Evolutionary conservation across 2,797 vertebrate species (phyloP), one percentile per base, ranked within the genome.

Genomic region (Pterois miles): DNA sequence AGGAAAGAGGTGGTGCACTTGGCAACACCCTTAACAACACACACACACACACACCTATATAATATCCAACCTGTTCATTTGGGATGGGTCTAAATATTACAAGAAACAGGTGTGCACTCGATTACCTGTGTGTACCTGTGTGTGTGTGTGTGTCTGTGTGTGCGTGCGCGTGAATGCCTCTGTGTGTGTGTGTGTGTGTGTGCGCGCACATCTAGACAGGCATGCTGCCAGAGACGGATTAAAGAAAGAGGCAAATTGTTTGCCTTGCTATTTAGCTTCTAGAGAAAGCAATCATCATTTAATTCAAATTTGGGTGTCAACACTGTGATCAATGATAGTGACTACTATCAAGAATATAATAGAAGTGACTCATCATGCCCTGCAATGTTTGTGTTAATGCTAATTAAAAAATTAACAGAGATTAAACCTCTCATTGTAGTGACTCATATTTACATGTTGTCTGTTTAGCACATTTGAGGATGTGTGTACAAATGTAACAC

Each of bases 1-100:
- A 90, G 43, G 57, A 73, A 71, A 77, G 43, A 83, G 84, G 78
- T 23, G 78, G 72, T 36, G 73, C 59, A 27, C 50, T 73, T 63
- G 69, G 38, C 85, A 85, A 85, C 72, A 46, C 81, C 74, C 74
- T 62, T 20, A 58, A 18, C 57, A 22, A 69, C n/a, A 14, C 7
- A 22, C 50, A 31, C 46, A 43, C 31, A 27, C 34, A 10, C 11
- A 53, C 68, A 65, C 18, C 8, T 54, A 60, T 1, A 8, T 6
- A 25, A 77, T 72, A 68, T 62, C 65, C 59, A 74, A 82, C 40
- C 13, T 60, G 4, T 48, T 77, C 0, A 65, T 68, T 76, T 64
- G 36, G n/a, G 16, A 54, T 54, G 5, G 14, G 22, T 60, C 18
- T 31, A 60, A 60, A 58, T 71, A 16, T 36, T 14, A 0, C 56